Evolutionary conservation across 1,140 invertebrate genomes (phyloP).

Genomic region (Halyomorpha halys): DNA sequence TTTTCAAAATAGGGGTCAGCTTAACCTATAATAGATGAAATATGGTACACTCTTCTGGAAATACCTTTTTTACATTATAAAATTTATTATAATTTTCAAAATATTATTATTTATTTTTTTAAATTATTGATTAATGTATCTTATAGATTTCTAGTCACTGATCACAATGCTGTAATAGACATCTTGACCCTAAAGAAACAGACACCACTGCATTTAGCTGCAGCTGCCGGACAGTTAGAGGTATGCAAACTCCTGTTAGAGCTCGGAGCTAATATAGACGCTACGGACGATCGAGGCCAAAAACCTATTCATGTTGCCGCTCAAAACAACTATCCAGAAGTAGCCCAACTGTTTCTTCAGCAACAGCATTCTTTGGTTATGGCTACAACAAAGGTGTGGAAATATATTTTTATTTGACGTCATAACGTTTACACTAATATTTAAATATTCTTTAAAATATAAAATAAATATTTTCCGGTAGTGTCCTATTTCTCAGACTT

Average conservation of each 20-base stretch:
- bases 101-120: not conserved
- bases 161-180: constrained; percentile 89
- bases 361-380: constrained; percentile 89
- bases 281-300: constrained; percentile 82
- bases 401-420: not conserved
- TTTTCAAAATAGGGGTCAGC: no score
- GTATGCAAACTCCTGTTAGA: constrained; percentile 89
- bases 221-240: constrained; percentile 87
- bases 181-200: constrained; percentile 85
- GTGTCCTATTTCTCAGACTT: no score
- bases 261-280: constrained; percentile 91
- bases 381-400: constrained; percentile 68
- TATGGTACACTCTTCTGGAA: no score
- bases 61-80: no score
- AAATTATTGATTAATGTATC: not conserved
- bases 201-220: constrained; percentile 78
- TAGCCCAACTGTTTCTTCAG: constrained; percentile 93
- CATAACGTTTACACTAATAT: no score
- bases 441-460: no score
- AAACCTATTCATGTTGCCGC: constrained; percentile 88
- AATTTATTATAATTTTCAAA: no score
- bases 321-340: constrained; percentile 96
- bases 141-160: constrained; percentile 79
- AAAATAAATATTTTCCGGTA: no score
- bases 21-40: no score